Percentiles rank a stretch among this genome's conserved stretches.
These are phyloP conservation scores for Tribolium freemani DNA, from an alignment of 2,888 invertebrate species.

Conservation along the genomic window DNA sequence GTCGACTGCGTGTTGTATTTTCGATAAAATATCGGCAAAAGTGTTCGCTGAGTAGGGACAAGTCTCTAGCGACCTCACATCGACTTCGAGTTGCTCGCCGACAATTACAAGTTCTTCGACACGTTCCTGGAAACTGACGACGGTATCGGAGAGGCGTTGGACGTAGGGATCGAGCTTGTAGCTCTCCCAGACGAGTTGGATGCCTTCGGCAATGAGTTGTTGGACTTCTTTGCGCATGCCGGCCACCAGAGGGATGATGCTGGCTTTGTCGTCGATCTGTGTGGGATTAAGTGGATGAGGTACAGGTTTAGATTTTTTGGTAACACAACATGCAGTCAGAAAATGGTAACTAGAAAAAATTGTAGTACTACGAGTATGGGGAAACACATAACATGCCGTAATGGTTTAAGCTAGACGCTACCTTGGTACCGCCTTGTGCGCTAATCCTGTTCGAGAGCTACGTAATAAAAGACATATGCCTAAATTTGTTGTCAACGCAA, in stretches of 20 bases:
- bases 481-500: conserved; percentile 33
- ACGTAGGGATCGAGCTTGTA: conserved; percentile 99
- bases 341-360: background rate
- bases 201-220: conserved; percentile 91
- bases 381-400: conserved; percentile 27
- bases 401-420: conserved; percentile 62
- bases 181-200: conserved; percentile 98
- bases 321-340: background rate
- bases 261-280: conserved; percentile 93
- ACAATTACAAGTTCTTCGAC: conserved; percentile 96
- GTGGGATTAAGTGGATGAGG: conserved; percentile 12
- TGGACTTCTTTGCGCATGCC: conserved; percentile 95
- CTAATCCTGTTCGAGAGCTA: conserved; percentile 77
- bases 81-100: conserved; percentile 96
- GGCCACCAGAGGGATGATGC: conserved; percentile 94
- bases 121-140: conserved; percentile 93
- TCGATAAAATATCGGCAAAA: conserved; percentile 92
- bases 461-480: conserved; percentile 37
- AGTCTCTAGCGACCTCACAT: conserved; percentile 94
- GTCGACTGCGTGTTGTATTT: conserved; percentile 98
- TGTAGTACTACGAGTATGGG: background rate
- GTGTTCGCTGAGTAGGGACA: conserved; percentile 96
- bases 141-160: conserved; percentile 94
- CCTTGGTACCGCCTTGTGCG: conserved; percentile 75
- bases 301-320: background rate